Conservation (phyloP, 2,113 vertebrate genomes). For the Rostratula benghalensis region DNA sequence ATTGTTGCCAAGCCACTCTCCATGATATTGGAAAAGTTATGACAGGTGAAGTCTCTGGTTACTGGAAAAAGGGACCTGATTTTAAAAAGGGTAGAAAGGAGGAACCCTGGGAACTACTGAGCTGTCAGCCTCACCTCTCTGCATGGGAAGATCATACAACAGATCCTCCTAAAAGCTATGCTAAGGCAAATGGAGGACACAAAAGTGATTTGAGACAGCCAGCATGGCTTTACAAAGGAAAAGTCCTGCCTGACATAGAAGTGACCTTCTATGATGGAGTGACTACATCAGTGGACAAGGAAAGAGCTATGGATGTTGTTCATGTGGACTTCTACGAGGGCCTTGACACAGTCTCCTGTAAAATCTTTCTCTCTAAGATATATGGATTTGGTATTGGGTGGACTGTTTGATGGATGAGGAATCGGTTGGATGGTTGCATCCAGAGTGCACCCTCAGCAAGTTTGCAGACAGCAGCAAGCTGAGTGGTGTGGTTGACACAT, state of each 20-base stretch:
- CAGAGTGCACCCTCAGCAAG: no score
- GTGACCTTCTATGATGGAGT: not conserved
- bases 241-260: not conserved
- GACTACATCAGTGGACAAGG: not conserved
- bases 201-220: not conserved
- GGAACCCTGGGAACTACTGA: not conserved
- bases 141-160: not conserved
- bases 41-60: not conserved
- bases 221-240: not conserved
- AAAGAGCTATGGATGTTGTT: not conserved
- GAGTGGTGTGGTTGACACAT: no score
- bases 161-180: not conserved
- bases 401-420: not conserved
- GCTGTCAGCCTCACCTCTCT: not conserved
- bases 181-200: not conserved
- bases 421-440: not conserved
- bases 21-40: not conserved
- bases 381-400: not conserved
- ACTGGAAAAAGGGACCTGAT: not conserved
- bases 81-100: not conserved
- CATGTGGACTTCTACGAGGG: not conserved
- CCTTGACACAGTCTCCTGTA: not conserved
- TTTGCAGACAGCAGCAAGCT: no score
- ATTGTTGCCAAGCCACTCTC: not conserved
- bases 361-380: not conserved